Conservation (phyloP, 2,113 vertebrate species). For the Grammomys dolichurus region DNA sequence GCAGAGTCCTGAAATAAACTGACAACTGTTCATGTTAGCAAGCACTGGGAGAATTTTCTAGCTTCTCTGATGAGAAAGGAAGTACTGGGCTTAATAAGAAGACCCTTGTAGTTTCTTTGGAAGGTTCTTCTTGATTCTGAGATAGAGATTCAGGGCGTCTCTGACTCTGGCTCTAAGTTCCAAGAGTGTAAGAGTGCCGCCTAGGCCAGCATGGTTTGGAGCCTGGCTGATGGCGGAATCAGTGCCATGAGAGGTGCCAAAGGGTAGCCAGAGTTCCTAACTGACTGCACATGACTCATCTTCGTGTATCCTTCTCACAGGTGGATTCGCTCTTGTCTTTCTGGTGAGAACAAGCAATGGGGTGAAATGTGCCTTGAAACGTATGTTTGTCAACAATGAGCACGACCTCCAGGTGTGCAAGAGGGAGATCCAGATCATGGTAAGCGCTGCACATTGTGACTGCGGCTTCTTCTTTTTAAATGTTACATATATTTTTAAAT, state of each 20-base stretch:
- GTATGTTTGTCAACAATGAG: conserved; percentile 99
- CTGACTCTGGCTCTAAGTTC: conserved; percentile 32
- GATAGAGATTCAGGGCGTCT: conserved; percentile 12
- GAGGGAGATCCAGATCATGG: conserved; percentile 99
- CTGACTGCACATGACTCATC: conserved; percentile 4
- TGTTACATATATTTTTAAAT: neutral
- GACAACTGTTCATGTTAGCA: conserved; percentile 10
- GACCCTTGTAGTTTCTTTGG: conserved; percentile 4
- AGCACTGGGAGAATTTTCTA: conserved; percentile 26
- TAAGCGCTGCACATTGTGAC: conserved; percentile 79
- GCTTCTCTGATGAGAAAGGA: neutral
- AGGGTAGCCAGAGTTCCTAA: neutral
- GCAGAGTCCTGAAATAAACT: conserved; percentile 39
- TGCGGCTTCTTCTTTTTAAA: neutral
- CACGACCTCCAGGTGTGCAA: conserved; percentile 98
- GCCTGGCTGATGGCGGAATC: neutral
- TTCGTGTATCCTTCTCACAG: conserved; percentile 84
- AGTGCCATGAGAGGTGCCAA: neutral
- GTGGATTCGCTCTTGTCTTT: conserved; percentile 98
- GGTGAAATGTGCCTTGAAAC: conserved; percentile 96
- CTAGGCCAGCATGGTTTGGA: neutral
- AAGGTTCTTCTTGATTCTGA: conserved; percentile 17
- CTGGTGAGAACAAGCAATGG: conserved; percentile 96
- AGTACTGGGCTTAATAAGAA: neutral
- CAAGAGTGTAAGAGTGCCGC: neutral